Evolutionary conservation across 2,888 invertebrate species (phyloP), one percentile per base, ranked within the genome.

Genomic region (Leptinotarsa peninsularis): DNA sequence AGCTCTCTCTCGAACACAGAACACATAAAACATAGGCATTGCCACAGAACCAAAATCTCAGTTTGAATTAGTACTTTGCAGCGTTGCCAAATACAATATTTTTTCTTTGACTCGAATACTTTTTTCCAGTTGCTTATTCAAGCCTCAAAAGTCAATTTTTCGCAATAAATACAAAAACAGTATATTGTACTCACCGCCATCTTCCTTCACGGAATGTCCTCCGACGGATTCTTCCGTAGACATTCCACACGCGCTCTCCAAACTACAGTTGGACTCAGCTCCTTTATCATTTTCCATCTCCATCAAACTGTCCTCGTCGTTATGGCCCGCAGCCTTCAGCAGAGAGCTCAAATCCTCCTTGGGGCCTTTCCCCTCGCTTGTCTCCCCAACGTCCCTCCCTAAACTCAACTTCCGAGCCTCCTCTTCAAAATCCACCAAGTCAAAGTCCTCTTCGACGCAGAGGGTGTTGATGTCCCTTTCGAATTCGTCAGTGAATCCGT

Each of bases 391-490:
- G 13, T 82, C 76, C 58, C 76, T 78, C 27, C 66, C 69, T 1
- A 58, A 15, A 60, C 43, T 58, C 56, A 70, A 14, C 49, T 58
- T 70, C 33, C 49, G 49, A 4, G 81, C 81, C 74, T 82, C 83
- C 23, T 82, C 78, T 60, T 83, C 85, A 71, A 88, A 88, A 82
- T 88, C 84, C 0, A 87, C 77, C 78, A 84, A 82, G 72, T 87
- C 85, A 67, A 85, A 87, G 78, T 88, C 88, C n/a, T 87, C 87
- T 75, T 88, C 88, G 0, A 86, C 82, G 73, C 87, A 88, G 33
- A 86, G 82, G 3, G 90, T 90, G 79, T 90, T 91, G 71, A 92
- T 90, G 79, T 92, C 92, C 43, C 88, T 88, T 81, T 92, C 92
- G 81, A 92, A 92, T 82, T 92, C 90, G 66, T 90, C 90, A 18